phyloP scores from a whole-genome alignment of 2,113 vertebrate species.

The Ictalurus punctatus region DNA sequence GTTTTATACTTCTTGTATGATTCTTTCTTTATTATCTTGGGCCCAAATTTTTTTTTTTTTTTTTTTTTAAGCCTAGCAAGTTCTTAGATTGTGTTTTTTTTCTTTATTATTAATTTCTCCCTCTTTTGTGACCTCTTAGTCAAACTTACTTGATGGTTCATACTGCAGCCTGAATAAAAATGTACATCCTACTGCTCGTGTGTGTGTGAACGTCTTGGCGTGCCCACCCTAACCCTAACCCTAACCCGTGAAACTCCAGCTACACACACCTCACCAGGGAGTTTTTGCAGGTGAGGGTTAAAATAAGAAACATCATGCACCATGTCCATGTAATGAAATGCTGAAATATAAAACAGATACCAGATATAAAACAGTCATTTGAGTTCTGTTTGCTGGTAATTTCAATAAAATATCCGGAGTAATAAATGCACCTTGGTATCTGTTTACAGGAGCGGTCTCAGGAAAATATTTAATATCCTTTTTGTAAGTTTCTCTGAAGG shows the following conservation, averaged over 20 bases:
- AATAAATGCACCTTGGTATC: background rate
- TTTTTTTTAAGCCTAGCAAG: background rate
- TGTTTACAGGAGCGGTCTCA: background rate
- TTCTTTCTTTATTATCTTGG: background rate
- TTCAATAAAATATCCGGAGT: background rate
- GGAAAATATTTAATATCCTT: conserved; percentile 24
- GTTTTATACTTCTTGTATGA: background rate
- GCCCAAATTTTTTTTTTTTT: background rate
- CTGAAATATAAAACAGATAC: conserved; percentile 48
- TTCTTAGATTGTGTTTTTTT: background rate
- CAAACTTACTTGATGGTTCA: background rate
- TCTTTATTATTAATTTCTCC: background rate
- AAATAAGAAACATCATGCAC: conserved; percentile 42
- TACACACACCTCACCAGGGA: conserved; percentile 53
- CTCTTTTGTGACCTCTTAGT: background rate
- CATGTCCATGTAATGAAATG: background rate
- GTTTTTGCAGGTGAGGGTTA: conserved; percentile 64
- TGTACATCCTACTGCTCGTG: background rate
- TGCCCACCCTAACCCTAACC: too few species aligned
- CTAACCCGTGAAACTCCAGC: background rate
- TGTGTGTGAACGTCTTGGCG: background rate
- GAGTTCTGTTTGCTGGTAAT: background rate
- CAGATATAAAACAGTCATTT: conserved; percentile 40
- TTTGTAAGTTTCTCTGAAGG: background rate
- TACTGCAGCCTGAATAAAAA: background rate